Conservation (phyloP, 2,888 invertebrate genomes). For the Andrena minutula region DNA sequence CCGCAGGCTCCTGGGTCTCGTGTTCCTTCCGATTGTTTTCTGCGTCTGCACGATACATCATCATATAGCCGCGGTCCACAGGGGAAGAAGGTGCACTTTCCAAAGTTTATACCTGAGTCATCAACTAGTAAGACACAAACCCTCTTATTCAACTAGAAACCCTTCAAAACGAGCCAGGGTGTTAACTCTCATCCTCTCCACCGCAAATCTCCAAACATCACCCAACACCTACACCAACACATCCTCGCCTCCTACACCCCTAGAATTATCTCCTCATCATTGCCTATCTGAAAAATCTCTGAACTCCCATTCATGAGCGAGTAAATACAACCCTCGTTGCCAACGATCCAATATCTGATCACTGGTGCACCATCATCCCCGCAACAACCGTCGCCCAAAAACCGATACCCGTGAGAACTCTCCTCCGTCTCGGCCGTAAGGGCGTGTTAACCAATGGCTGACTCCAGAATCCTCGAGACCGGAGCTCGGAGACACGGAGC, state of each 20-base stretch:
- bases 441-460: constrained; percentile 59
- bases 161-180: too few species aligned
- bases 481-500: constrained; percentile 35
- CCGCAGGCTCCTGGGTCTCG: constrained; percentile 46
- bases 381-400: background rate
- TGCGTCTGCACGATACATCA: constrained; percentile 38
- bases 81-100: background rate
- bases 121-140: background rate
- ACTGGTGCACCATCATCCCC: background rate
- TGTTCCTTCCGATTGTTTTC: constrained; percentile 52
- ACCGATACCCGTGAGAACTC: constrained; percentile 21
- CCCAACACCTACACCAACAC: too few species aligned
- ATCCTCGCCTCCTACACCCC: too few species aligned
- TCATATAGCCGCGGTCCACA: background rate
- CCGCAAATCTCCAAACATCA: too few species aligned
- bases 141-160: background rate
- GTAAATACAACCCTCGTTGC: background rate
- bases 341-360: background rate
- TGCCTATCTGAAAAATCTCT: too few species aligned
- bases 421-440: constrained; percentile 31
- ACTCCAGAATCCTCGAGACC: constrained; percentile 56
- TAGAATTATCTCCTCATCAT: too few species aligned
- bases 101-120: background rate
- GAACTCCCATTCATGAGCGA: background rate
- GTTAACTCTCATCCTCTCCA: too few species aligned